Evolutionary conservation across 2,888 invertebrate genomes (phyloP), one percentile per base, ranked within the genome.

Genomic region (Cephus pulcher): DNA sequence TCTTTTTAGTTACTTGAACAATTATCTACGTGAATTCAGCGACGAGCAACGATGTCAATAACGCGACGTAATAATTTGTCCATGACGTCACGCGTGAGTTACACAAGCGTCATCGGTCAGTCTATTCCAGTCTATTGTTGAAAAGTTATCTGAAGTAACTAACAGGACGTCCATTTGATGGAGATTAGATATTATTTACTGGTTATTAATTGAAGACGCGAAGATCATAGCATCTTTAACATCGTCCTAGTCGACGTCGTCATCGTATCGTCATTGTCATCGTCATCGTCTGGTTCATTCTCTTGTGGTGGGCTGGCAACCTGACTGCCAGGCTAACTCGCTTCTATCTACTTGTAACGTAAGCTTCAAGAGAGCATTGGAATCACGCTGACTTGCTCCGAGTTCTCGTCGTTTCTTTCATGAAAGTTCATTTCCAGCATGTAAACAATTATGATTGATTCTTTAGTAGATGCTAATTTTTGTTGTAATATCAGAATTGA

Each of bases 21-120:
- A 74, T 75, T 71, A 75, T 77, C 75, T 78, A 23, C 34, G 73
- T 34, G 23, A 35, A 74, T 12, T n/a, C 30, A 12, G 15, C n/a
- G 30, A 76, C 74, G 81, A 32, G 80, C 71, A 34, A 69, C 76
- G 74, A 71, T 76, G 74, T 74, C 76, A 37, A 35, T 69, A 23
- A 4, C 74, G 74, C 80, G 76, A 79, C 80, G 80, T 81, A 82
- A 82, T 84, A 79, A 69, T 69, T 82, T 80, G 78, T 83, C 78
- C 85, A 86, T 89, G 89, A 89, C 89, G 89, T 89, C 89, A 89
- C 84, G 87, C 84, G 83, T 80, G 85, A 87, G 87, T 89, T 89
- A 86, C 86, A 89, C 89, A 87, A 89, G 89, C 89, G 89, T 89
- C 89, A 89, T 86, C 85, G 87, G 85, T 85, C 84, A 87, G 86